Conservation (phyloP, 2,113 vertebrate genomes). For the Hemichromis elongatus region DNA sequence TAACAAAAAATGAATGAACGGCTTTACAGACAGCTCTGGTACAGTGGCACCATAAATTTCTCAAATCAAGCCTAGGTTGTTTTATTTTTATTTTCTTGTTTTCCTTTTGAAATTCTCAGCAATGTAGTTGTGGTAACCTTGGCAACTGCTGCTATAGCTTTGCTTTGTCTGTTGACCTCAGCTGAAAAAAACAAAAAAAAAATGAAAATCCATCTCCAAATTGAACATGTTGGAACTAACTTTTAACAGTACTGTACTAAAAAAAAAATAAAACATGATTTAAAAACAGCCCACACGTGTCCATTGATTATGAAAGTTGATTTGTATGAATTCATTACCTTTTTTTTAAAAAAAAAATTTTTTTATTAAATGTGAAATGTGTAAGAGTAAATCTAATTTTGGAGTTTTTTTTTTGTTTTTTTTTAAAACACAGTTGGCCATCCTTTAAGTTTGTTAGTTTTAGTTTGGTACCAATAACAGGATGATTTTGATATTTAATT, state of each 20-base stretch:
- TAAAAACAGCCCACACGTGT: constrained; percentile 50
- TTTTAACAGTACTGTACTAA: constrained; percentile 79
- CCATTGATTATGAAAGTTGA: constrained; percentile 28
- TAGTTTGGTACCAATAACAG: background rate
- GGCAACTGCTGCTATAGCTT: constrained; percentile 71
- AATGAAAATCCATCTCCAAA: constrained; percentile 51
- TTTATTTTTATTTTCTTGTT: constrained; percentile 16
- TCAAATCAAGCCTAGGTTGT: constrained; percentile 58
- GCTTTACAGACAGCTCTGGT: constrained; percentile 45
- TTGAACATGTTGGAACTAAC: constrained; percentile 75
- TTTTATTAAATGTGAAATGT: background rate
- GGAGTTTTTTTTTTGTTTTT: background rate
- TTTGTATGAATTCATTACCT: background rate
- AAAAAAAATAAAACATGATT: constrained; percentile 69
- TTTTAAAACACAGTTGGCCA: background rate
- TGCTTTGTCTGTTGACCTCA: constrained; percentile 72
- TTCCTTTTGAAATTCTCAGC: constrained; percentile 54
- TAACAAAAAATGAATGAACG: constrained; percentile 12
- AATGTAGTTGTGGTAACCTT: constrained; percentile 73
- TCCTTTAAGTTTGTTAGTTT: background rate
- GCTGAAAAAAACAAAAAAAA: constrained; percentile 43
- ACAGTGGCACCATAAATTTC: constrained; percentile 38
- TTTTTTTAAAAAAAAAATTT: background rate
- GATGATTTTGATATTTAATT: background rate
- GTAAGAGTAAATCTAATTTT: background rate